phyloP scores from a whole-genome alignment of 1,140 invertebrate genomes.

The Bradysia coprophila region DNA sequence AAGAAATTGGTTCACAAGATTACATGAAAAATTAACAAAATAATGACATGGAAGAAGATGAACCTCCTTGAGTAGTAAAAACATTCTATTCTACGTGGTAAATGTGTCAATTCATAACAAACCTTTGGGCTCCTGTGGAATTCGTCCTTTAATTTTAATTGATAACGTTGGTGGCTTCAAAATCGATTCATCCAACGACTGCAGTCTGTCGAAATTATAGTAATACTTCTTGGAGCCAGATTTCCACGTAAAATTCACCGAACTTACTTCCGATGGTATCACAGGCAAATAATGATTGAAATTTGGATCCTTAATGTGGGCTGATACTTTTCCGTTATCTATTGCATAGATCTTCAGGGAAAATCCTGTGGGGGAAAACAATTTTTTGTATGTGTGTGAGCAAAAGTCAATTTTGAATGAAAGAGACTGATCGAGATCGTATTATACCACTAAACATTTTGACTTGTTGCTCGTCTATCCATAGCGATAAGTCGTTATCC shows the following conservation, averaged over 20 bases:
- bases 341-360: conserved; percentile 81
- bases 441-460: conserved; percentile 69
- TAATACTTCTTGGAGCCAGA: conserved; percentile 67
- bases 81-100: neutral
- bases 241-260: conserved; percentile 86
- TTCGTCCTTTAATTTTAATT: conserved; percentile 62
- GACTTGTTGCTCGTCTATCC: conserved; percentile 76
- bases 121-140: conserved; percentile 72
- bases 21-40: neutral
- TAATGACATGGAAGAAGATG: conserved; percentile 3
- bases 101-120: neutral
- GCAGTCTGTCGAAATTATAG: conserved; percentile 71
- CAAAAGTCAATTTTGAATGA: conserved; percentile 2
- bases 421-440: conserved; percentile 6
- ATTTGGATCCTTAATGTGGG: conserved; percentile 73
- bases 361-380: conserved; percentile 38
- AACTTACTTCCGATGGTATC: conserved; percentile 75
- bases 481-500: conserved; percentile 49
- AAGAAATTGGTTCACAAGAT: neutral
- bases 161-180: conserved; percentile 70
- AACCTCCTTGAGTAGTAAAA: too few species aligned
- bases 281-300: conserved; percentile 74
- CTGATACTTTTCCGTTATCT: conserved; percentile 60
- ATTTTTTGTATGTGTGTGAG: too few species aligned
- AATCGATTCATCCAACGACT: conserved; percentile 67